Base-by-base conservation (phyloP, 2,888 invertebrate species). In the Agonopterix alstromeriana region DNA sequence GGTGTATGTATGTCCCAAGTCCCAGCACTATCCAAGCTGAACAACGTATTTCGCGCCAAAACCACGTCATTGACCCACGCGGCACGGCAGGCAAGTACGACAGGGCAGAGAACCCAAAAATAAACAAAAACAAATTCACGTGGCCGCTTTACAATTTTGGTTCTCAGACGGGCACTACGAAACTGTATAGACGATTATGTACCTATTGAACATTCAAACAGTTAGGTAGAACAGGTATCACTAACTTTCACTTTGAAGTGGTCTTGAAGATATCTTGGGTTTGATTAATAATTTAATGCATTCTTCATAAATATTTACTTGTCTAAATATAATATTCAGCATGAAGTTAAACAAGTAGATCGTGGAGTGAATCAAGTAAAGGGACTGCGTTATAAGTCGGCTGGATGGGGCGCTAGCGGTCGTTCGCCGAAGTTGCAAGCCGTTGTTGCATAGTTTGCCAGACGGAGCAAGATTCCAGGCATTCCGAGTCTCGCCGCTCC, bases 391-490 rank as follows among this genome's bases (percentile, higher is more conserved):
- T 7, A 27, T 52, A 55, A 53, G 57, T 49, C 42, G 51, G 45
- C 51, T 46, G 54, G 55, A 52, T 51, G 17, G 45, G 42, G 50
- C 36, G 43, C 46, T 62, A 65, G 61, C 77, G 74, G 65, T 72
- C 72, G 72, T 73, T 74, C 67, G 73, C 71, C 70, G 72, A 67
- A 64, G 63, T 61, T 64, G 64, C 67, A 65, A 54, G 63, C 56
- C 38, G 38, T 17, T 17, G 49, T 48, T 57, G 69, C 71, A 70
- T 60, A 66, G 67, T 63, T 65, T 60, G 66, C 67, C 69, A 65
- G 67, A 69, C 65, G 61, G 56, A 63, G 63, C 73, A 71, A 67
- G 79, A 83, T 79, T 81, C 81, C 76, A 57, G 53, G 52, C 76
- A 78, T 82, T 62, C 76, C 75, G 55, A 60, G 71, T 67, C 65